A percentile compares a stretch with the other conserved stretches of the same genome.
phyloP scores from a whole-genome alignment of 2,113 vertebrate genomes.

The Chrysemys picta region DNA sequence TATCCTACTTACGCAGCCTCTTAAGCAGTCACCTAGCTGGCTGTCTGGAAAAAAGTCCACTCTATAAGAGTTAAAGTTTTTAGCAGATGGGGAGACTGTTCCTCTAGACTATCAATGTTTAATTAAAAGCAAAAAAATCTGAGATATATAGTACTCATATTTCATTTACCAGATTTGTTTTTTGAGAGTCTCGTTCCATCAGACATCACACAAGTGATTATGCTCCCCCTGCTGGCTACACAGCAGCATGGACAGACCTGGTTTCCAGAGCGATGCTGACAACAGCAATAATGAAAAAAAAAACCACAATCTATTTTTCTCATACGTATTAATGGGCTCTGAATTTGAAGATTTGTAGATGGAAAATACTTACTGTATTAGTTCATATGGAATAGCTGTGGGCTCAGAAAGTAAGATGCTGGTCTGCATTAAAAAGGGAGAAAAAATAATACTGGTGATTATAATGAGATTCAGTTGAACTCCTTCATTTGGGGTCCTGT shows the following conservation, averaged over 20 bases:
- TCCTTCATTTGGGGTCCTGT: not conserved
- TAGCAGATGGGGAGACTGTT: not conserved
- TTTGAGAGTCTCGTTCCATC: not conserved
- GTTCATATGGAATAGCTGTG: not conserved
- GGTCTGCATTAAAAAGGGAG: not conserved
- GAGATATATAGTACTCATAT: not conserved
- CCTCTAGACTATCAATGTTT: not conserved
- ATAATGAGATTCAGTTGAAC: not conserved
- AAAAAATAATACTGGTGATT: not conserved
- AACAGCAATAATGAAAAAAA: not conserved
- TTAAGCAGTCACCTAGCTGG: not conserved
- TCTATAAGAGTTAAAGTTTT: not conserved
- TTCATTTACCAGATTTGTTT: not conserved
- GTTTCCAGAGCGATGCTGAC: not conserved
- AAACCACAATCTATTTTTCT: not conserved
- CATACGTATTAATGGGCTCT: not conserved
- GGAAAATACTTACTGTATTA: not conserved
- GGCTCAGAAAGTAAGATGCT: not conserved
- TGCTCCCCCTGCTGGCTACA: not conserved
- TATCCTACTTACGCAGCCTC: fast-evolving
- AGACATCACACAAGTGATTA: not conserved
- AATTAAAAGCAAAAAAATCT: not conserved
- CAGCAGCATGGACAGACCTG: not conserved
- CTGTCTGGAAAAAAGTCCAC: not conserved
- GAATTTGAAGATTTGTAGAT: not conserved